Evolutionary conservation across 2,888 invertebrate genomes (phyloP).

Genomic region (Phaonia tiefii): DNA sequence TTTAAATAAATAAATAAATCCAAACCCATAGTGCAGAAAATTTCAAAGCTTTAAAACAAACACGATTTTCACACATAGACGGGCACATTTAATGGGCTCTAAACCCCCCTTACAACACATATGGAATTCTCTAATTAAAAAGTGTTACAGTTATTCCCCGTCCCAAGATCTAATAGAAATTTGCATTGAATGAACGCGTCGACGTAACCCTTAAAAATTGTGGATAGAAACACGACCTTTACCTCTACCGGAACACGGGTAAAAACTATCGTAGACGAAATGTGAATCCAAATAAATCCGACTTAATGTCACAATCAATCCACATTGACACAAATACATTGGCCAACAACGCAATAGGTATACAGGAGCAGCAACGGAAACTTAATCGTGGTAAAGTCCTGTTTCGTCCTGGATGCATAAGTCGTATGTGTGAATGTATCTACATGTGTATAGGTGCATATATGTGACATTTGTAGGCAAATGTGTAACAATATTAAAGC

Average conservation of each 20-base stretch:
- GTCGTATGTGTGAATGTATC: not conserved
- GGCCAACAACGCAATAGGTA: constrained; percentile 46
- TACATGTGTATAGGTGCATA: not conserved
- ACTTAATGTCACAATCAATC: constrained; percentile 80
- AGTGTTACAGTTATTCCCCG: constrained; percentile 55
- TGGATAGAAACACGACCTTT: constrained; percentile 48
- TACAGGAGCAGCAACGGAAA: constrained; percentile 20
- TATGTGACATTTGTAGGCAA: constrained; percentile 45
- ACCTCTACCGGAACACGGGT: constrained; percentile 43
- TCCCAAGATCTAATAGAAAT: constrained; percentile 62
- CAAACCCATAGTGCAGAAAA: too few relatives aligned
- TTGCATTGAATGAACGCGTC: constrained; percentile 69
- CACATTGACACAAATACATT: constrained; percentile 69
- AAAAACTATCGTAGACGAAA: constrained; percentile 62
- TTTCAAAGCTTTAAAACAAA: constrained; percentile 69
- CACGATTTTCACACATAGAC: constrained; percentile 69
- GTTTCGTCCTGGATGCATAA: constrained; percentile 3
- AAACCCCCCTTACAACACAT: constrained; percentile 59
- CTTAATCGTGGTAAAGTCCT: not conserved
- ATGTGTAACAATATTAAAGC: constrained; percentile 41
- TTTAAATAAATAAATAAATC: constrained; percentile 32
- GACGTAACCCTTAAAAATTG: constrained; percentile 64
- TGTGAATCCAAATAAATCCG: constrained; percentile 77
- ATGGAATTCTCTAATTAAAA: constrained; percentile 62
- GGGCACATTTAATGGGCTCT: not conserved